Conservation (phyloP, 1,140 invertebrate species). For the Vanessa tameamea region DNA sequence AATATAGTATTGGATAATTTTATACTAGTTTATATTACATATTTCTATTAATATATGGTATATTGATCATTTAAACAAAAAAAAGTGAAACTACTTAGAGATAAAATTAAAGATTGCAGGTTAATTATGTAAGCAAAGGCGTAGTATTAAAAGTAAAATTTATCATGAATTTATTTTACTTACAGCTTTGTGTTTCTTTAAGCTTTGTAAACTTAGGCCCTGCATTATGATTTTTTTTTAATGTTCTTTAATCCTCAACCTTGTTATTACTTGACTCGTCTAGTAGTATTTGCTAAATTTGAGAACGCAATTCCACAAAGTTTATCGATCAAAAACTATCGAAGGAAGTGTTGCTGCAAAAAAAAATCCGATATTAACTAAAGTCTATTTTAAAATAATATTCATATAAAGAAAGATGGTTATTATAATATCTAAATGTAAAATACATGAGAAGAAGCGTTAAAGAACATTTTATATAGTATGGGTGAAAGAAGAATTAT, state of each 20-base stretch:
- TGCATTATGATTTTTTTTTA: conserved; percentile 58
- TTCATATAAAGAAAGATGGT: too few relatives aligned
- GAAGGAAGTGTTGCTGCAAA: conserved; percentile 8
- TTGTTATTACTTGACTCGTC: not conserved
- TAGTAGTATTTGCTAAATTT: conserved; percentile 1
- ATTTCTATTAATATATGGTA: too few relatives aligned
- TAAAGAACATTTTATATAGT: too few relatives aligned
- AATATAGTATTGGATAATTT: too few relatives aligned
- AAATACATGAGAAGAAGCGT: too few relatives aligned
- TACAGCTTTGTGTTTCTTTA: conserved; percentile 76
- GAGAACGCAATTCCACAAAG: not conserved
- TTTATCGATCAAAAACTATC: conserved; percentile 9
- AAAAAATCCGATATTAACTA: not conserved
- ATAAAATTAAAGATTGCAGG: conserved; percentile 48
- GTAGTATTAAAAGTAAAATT: conserved; percentile 33
- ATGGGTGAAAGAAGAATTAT: too few relatives aligned
- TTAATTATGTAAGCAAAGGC: conserved; percentile 73
- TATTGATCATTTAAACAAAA: too few relatives aligned
- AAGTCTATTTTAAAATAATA: not conserved
- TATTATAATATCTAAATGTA: too few relatives aligned
- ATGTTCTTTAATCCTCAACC: not conserved
- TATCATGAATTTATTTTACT: conserved; percentile 44
- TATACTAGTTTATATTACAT: too few relatives aligned
- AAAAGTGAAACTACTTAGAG: not conserved
- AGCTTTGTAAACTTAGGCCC: conserved; percentile 65